Base-by-base conservation (phyloP, 1,140 invertebrate genomes). In the Spodoptera litura region DNA sequence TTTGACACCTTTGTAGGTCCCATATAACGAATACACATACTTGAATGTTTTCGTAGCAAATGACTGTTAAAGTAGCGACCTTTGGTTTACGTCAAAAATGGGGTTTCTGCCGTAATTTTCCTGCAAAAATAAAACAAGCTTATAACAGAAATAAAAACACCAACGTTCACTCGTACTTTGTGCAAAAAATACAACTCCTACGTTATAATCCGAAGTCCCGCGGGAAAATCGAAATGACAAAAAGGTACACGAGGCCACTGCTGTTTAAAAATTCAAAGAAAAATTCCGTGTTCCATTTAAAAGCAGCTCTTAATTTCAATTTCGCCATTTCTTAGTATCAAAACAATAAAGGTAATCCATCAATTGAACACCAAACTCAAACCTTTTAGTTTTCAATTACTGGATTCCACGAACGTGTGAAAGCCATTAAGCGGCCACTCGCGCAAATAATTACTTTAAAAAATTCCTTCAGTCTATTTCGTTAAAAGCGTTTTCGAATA, bases 391-490 rank as follows among this genome's bases (percentile, higher is more conserved):
- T 35, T 64, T 20, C 73, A 75, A 75, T 75, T 75, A 75, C 59
- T 53, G 73, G 13, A 64, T 52, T 64, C 49, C 49, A 52, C 53
- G 38, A 75, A 75, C 73, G 73, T 75, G 49, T 75, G 73, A 62
- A 75, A 75, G 64, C 73, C 73, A 75, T 75, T 75, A 75, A 27
- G 49, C 52, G 59, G 8, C 49, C 38, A 52, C 44, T 64, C 8
- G 73, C 10, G 20, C 35, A 62, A 81, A 81, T 87, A 88, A 88
- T 88, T 88, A 87, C 83, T 80, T 87, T 82, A 83, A 87, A 86
- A 86, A 83, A 85, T 85, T 86, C 85, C 56, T 27, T 49, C 81
- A 78, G 82, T 77, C 80, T 86, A 82, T 84, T 79, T 80, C 59
- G 75, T 70, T 87, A 86, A 88, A 87, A 88, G 85, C 84, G 58